Conservation (phyloP, 2,113 vertebrate genomes). For the Gadus chalcogrammus region DNA sequence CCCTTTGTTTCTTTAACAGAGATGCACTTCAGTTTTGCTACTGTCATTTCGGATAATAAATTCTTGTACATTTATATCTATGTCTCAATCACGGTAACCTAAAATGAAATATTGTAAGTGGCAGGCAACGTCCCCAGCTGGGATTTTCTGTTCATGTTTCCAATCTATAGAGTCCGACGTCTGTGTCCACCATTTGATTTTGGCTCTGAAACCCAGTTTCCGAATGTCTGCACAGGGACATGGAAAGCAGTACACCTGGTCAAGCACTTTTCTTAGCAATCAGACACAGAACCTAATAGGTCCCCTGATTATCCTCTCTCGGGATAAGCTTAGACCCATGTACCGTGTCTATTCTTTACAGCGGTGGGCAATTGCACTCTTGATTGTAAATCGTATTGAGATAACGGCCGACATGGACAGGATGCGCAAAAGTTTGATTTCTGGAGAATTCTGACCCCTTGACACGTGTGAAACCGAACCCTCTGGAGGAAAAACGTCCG, state of each 20-base stretch:
- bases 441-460: conserved; percentile 31
- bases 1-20: too few species aligned
- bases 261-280: conserved; percentile 42
- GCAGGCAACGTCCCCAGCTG: conserved; percentile 40
- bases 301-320: conserved; percentile 63
- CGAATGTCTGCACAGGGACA: conserved; percentile 36
- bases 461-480: conserved; percentile 30
- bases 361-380: conserved; percentile 40
- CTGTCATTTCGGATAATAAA: too few species aligned
- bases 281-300: conserved; percentile 58
- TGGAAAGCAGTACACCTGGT: conserved; percentile 53
- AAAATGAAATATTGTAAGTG: conserved; percentile 38
- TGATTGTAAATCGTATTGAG: conserved; percentile 51
- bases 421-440: conserved; percentile 42
- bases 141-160: conserved; percentile 20
- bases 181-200: conserved; percentile 19
- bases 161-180: conserved; percentile 14
- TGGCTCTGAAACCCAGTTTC: conserved; percentile 27
- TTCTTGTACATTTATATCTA: background rate
- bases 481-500: conserved; percentile 48
- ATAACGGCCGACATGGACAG: conserved; percentile 35
- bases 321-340: conserved; percentile 40
- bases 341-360: conserved; percentile 51
- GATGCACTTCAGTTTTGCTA: too few species aligned
- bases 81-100: conserved; percentile 30